phyloP scores from a whole-genome alignment of 2,797 vertebrate species.

The Hydrolagus colliei region DNA sequence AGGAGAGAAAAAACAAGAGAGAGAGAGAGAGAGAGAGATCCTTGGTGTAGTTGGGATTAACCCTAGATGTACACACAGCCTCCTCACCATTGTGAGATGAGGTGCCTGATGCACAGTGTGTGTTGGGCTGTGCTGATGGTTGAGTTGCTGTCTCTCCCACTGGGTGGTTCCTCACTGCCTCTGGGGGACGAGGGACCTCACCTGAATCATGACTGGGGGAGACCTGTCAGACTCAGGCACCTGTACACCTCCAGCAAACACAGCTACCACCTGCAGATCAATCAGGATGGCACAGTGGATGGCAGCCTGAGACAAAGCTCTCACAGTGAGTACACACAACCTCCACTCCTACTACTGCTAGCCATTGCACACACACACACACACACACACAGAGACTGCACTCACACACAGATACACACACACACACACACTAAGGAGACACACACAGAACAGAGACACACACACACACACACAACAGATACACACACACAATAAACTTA shows the following conservation, averaged over 20 bases:
- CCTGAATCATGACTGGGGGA: slow-evolving; percentile 71
- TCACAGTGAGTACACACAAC: slow-evolving; percentile 66
- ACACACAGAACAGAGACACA: too few relatives aligned
- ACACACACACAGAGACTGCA: too few relatives aligned
- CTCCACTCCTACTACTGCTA: not conserved
- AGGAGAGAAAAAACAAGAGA: too few relatives aligned
- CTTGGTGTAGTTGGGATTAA: not conserved
- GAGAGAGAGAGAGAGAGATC: too few relatives aligned
- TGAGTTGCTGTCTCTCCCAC: slow-evolving; percentile 42
- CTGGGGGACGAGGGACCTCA: slow-evolving; percentile 67
- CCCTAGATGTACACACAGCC: not conserved
- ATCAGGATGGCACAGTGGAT: slow-evolving; percentile 66
- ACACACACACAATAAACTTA: too few relatives aligned
- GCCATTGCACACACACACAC: too few relatives aligned
- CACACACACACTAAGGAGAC: too few relatives aligned
- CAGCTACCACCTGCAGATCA: slow-evolving; percentile 70
- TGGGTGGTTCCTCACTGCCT: slow-evolving; percentile 50
- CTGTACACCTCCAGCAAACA: slow-evolving; percentile 70
- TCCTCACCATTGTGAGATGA: not conserved
- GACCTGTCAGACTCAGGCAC: slow-evolving; percentile 71
- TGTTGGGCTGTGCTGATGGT: slow-evolving; percentile 42
- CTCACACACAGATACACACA: too few relatives aligned
- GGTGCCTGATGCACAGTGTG: not conserved
- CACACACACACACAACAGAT: too few relatives aligned
- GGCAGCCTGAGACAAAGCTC: slow-evolving; percentile 62